Base-by-base conservation (phyloP, 2,888 invertebrate genomes). In the Apeira syringaria region DNA sequence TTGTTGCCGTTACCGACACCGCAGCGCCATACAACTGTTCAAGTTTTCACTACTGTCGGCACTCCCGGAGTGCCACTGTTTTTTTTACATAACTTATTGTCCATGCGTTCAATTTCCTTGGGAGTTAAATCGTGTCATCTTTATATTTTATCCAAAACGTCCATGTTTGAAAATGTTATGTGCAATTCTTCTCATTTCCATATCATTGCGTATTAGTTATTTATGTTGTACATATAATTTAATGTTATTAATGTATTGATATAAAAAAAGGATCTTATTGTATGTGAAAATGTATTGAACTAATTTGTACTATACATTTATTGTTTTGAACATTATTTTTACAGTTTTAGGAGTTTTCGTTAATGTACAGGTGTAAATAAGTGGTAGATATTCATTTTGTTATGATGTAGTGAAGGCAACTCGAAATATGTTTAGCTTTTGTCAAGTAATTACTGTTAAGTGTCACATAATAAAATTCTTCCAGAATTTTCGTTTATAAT, bases 221-320 rank as follows among this genome's bases (percentile, higher is more conserved):
- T 87, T 86, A 85, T 75, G 86, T 85, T 87, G 88, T 88, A 88
- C 86, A 88, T 88, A 88, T 87, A 78, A 86, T 87, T 88, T 82
- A 82, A 82, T 72, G 71, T 84, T 82, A 79, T 80, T 59, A 68
- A 65, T 62, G n/a, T n/a, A 55, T 57, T 51, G 61, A 57, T 63
- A 20, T 57, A 52, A 44, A 49, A 62, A 64, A 56, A 61, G 67
- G 56, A 59, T 65, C 61, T 66, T 73, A 76, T 80, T 74, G 58
- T 81, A 69, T 75, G 80, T 80, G 61, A 76, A 68, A 80, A 74
- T 71, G 74, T 80, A 80, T 80, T 46, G 45, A 39, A 46, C 34
- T 75, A 58, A 75, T 78, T n/a, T 72, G 69, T 80, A 72, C 63
- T 63, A 72, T 73, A 64, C 67, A 76, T 80, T 86, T 82, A 84